Conservation (phyloP, 1,140 invertebrate genomes). For the Lethrus apterus region DNA sequence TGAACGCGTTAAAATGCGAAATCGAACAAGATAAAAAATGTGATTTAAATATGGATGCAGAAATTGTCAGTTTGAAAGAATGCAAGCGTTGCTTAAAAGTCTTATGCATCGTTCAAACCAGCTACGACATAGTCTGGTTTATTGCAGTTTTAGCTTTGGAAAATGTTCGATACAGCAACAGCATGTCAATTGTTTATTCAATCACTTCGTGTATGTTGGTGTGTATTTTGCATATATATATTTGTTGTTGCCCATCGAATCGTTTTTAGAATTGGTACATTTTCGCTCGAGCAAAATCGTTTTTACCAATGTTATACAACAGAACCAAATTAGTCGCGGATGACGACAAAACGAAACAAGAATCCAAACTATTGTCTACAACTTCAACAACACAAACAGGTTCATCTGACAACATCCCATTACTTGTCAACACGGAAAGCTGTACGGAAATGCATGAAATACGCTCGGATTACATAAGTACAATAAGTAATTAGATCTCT, state of each 20-base stretch:
- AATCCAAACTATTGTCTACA: constrained; percentile 14
- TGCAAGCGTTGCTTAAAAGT: constrained; percentile 36
- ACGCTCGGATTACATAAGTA: constrained; percentile 31
- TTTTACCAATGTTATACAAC: constrained; percentile 29
- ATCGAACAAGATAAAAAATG: constrained; percentile 40
- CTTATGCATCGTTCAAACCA: constrained; percentile 35
- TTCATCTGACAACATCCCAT: constrained; percentile 37
- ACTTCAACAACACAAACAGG: constrained; percentile 23
- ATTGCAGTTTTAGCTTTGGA: constrained; percentile 64
- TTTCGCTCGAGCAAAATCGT: constrained; percentile 33
- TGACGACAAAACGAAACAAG: constrained; percentile 20
- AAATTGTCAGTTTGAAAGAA: constrained; percentile 33
- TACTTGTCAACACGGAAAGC: constrained; percentile 32
- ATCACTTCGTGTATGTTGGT: constrained; percentile 49
- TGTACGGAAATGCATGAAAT: constrained; percentile 37
- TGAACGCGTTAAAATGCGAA: constrained; percentile 32
- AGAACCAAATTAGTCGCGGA: constrained; percentile 25
- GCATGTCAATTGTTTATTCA: constrained; percentile 52
- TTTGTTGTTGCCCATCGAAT: background rate
- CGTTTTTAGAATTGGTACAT: constrained; percentile 39
- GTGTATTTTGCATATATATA: constrained; percentile 26
- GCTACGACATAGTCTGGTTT: constrained; percentile 52
- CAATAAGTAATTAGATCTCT: constrained; percentile 29
- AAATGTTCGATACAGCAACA: constrained; percentile 50
- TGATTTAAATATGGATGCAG: constrained; percentile 22